phyloP scores from a whole-genome alignment of 2,113 vertebrate species.

The Australoheros scitulus region DNA sequence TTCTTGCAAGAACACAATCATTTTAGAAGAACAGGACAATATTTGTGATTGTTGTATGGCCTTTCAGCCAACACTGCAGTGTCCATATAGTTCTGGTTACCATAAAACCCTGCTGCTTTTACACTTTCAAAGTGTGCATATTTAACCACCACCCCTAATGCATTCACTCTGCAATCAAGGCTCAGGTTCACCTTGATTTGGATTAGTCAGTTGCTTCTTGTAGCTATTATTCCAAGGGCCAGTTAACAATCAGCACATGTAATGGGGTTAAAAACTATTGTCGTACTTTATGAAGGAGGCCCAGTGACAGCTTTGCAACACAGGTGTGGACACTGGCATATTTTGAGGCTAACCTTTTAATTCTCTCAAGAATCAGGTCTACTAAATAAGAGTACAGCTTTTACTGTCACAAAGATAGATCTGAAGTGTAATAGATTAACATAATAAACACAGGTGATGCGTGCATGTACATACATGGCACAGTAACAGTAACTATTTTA shows the following conservation, averaged over 20 bases:
- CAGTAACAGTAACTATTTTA: background rate
- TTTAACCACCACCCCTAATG: background rate
- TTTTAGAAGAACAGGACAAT: background rate
- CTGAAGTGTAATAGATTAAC: too few species aligned
- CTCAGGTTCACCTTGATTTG: background rate
- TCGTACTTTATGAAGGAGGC: background rate
- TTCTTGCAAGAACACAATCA: background rate
- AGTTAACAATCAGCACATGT: background rate
- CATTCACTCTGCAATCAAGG: background rate
- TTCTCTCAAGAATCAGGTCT: too few species aligned
- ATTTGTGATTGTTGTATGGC: background rate
- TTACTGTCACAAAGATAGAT: too few species aligned
- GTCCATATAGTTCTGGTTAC: too few species aligned
- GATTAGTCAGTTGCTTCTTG: background rate
- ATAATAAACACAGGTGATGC: background rate
- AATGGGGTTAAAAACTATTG: background rate
- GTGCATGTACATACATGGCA: background rate
- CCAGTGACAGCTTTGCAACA: background rate
- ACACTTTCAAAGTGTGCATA: background rate
- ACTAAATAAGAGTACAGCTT: too few species aligned
- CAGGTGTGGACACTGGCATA: background rate
- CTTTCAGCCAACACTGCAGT: background rate
- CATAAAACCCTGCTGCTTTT: background rate
- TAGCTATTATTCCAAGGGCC: background rate
- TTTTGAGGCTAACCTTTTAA: background rate